Evolutionary conservation across 2,888 invertebrate species (phyloP).

Genomic region (Drosophila atroscutellata): DNA sequence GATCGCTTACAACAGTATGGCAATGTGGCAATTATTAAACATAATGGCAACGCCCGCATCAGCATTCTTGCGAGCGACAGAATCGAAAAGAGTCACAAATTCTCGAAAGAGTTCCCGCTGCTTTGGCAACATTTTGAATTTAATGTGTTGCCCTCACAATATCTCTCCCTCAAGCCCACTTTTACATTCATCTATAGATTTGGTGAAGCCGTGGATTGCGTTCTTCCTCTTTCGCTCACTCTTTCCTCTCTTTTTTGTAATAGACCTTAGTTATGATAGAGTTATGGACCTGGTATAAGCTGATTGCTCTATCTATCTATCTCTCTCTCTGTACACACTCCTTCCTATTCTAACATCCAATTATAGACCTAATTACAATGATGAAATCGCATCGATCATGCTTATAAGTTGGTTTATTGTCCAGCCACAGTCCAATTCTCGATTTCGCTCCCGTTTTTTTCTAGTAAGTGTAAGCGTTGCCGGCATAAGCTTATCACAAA

Average conservation of each 20-base stretch:
- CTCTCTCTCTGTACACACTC: not conserved
- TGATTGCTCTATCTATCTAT: not conserved
- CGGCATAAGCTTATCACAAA: constrained; percentile 12
- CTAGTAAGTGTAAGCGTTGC: not conserved
- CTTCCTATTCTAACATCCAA: constrained; percentile 9
- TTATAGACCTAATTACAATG: constrained; percentile 37
- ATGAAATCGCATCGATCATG: constrained; percentile 18
- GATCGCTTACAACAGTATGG: constrained; percentile 43
- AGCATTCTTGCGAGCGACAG: not conserved
- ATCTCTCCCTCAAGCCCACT: not conserved
- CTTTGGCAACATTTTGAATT: not conserved
- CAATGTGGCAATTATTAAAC: constrained; percentile 50
- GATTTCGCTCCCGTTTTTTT: not conserved
- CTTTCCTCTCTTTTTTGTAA: not conserved
- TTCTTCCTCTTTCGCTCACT: not conserved
- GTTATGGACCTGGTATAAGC: not conserved
- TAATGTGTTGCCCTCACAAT: not conserved
- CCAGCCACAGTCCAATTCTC: constrained; percentile 1
- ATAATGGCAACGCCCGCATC: constrained; percentile 56
- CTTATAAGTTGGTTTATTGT: not conserved
- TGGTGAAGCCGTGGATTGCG: not conserved
- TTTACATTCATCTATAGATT: not conserved
- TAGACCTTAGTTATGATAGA: not conserved
- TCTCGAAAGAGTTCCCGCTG: not conserved
- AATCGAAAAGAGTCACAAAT: constrained; percentile 4